Percentiles rank a stretch among this genome's conserved stretches.
Evolutionary conservation across 1,140 invertebrate species (phyloP).

Genomic region (Macrocentrus cingulum): DNA sequence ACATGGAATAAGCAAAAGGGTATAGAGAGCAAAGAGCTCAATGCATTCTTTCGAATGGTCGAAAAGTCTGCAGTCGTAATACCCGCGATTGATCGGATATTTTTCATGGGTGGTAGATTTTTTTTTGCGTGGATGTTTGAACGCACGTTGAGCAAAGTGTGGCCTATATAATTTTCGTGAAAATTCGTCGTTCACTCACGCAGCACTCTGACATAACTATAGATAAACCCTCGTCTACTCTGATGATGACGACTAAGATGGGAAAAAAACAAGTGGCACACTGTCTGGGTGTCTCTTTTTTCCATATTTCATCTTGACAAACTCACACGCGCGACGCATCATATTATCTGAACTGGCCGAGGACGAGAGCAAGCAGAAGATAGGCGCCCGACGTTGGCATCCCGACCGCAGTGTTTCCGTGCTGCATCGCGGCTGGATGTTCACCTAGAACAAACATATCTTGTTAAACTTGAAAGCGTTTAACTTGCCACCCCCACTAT

Average conservation of each 20-base stretch:
- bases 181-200: not conserved
- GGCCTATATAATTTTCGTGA: too few species aligned
- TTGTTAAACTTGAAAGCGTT: constrained; percentile 3
- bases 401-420: constrained; percentile 63
- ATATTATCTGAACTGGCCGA: constrained; percentile 57
- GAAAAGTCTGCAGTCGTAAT: constrained; percentile 13
- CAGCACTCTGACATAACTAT: too few species aligned
- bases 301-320: not conserved
- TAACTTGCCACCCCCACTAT: not conserved
- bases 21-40: not conserved
- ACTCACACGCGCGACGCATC: constrained; percentile 22
- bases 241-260: too few species aligned
- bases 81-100: constrained; percentile 15
- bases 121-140: too few species aligned
- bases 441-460: constrained; percentile 66
- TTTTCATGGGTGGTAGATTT: too few species aligned
- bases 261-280: too few species aligned
- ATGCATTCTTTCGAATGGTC: not conserved
- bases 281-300: not conserved
- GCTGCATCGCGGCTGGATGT: constrained; percentile 83
- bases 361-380: constrained; percentile 52
- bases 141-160: too few species aligned
- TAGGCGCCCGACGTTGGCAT: constrained; percentile 53
- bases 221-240: too few species aligned
- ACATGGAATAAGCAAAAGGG: not conserved